These are phyloP conservation scores for Halcyon senegalensis DNA, from an alignment of 2,113 vertebrate genomes.

Conservation along the genomic window DNA sequence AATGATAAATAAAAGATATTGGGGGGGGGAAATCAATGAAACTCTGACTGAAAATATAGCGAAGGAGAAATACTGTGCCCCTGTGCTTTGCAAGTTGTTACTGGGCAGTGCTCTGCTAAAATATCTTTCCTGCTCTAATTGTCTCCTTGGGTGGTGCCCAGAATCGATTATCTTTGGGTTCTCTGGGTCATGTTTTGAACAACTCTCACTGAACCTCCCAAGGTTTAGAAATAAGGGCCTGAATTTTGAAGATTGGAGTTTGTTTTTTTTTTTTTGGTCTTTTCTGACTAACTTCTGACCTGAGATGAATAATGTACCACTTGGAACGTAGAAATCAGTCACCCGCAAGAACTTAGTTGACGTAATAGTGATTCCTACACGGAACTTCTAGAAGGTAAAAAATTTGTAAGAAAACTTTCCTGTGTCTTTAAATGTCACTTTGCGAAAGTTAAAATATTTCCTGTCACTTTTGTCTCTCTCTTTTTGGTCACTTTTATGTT, in stretches of 20 bases:
- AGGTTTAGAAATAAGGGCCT: neutral
- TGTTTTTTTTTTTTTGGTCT: neutral
- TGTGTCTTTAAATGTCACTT: neutral
- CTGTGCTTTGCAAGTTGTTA: neutral
- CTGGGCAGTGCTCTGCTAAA: neutral
- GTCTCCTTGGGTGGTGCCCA: neutral
- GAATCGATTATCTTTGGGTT: neutral
- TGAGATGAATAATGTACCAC: neutral
- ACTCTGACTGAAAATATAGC: neutral
- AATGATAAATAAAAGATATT: constrained; percentile 44
- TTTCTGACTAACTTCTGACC: neutral
- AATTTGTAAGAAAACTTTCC: neutral
- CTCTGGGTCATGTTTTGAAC: neutral
- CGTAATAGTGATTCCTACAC: neutral
- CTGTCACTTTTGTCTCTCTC: too few relatives aligned
- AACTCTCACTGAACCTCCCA: neutral
- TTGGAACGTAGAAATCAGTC: neutral
- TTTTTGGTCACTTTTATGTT: neutral
- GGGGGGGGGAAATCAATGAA: neutral
- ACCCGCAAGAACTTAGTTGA: too few relatives aligned
- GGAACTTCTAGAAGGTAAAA: neutral
- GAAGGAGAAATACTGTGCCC: neutral
- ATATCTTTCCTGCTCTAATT: neutral
- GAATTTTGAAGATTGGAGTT: neutral
- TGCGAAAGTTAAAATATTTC: neutral